Evolutionary conservation across 2,113 vertebrate species (phyloP).

Genomic region (Laticauda colubrina): DNA sequence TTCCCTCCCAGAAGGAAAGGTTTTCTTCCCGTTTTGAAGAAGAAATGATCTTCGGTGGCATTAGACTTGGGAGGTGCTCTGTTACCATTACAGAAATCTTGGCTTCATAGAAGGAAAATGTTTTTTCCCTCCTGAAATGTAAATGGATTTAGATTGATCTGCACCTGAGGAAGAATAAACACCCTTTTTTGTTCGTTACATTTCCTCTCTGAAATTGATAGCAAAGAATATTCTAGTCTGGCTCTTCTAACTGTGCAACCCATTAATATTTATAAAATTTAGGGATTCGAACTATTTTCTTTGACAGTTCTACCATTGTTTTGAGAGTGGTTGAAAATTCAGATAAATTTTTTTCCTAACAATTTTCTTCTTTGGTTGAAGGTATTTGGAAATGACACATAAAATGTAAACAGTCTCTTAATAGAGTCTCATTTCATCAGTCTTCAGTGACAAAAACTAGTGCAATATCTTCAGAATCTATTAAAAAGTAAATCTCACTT

Average conservation of each 20-base stretch:
- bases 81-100: neutral
- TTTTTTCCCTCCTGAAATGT: neutral
- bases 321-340: neutral
- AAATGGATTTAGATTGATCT: neutral
- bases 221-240: no score
- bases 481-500: neutral
- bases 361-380: neutral
- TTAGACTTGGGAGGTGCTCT: neutral
- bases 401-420: neutral
- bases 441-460: neutral
- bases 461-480: constrained; percentile 1
- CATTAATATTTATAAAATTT: neutral
- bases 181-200: neutral
- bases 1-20: neutral
- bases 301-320: neutral
- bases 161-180: neutral
- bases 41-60: neutral
- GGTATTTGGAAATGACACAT: neutral
- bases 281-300: neutral
- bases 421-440: neutral
- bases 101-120: neutral
- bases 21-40: neutral
- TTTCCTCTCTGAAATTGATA: neutral
- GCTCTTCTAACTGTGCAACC: neutral
- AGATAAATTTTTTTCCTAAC: neutral